Evolutionary conservation across 2,888 invertebrate genomes (phyloP).

Genomic region (Thelaira solivaga): DNA sequence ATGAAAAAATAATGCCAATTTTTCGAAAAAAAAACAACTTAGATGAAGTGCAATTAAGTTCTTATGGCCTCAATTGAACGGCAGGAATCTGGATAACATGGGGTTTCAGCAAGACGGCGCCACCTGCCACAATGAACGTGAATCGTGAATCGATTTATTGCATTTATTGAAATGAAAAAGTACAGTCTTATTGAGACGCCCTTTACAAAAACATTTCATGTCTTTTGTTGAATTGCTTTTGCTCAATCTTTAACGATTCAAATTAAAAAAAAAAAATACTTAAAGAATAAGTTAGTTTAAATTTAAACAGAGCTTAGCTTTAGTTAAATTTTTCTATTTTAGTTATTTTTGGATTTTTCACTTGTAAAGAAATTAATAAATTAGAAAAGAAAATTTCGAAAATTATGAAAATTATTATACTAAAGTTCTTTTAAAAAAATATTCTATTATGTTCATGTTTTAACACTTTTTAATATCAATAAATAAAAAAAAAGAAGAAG

Average conservation of each 20-base stretch:
- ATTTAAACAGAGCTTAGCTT: constrained; percentile 16
- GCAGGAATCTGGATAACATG: no score
- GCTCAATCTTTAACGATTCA: neutral
- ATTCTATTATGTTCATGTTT: neutral
- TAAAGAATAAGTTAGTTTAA: neutral
- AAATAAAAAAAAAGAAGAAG: constrained; percentile 53
- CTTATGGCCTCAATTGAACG: no score
- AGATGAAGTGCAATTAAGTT: no score
- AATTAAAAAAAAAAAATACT: neutral
- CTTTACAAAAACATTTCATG: neutral
- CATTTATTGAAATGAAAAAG: neutral
- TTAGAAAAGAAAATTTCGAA: no score
- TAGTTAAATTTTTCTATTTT: neutral
- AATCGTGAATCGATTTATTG: no score
- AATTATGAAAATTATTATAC: neutral
- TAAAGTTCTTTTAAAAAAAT: neutral
- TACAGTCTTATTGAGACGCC: neutral
- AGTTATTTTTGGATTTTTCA: neutral
- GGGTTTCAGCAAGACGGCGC: no score
- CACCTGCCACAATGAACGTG: no score
- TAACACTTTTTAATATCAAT: constrained; percentile 21
- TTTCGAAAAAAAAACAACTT: no score
- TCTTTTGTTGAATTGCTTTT: neutral
- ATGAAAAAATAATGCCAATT: no score
- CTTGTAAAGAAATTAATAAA: no score